Percentiles rank a stretch among this genome's conserved stretches.
Conservation (phyloP, 2,888 invertebrate genomes). For the Silvanus unidentatus region DNA sequence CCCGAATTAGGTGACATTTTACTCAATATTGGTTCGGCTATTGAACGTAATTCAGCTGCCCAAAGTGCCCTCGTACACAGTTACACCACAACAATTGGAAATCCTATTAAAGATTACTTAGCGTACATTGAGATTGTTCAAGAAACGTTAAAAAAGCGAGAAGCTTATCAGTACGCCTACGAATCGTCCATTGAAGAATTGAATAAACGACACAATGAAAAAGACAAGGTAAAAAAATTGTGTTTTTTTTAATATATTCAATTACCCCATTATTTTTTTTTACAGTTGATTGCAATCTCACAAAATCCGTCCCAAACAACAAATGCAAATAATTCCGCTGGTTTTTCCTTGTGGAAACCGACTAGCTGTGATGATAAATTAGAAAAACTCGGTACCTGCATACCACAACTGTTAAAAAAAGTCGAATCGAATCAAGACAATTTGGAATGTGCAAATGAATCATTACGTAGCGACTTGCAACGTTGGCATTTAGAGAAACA, state of each 20-base stretch:
- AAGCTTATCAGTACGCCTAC: slow-evolving; percentile 59
- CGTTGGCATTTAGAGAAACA: slow-evolving; percentile 63
- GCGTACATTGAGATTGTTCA: slow-evolving; percentile 63
- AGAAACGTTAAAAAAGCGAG: slow-evolving; percentile 57
- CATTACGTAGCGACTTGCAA: slow-evolving; percentile 60
- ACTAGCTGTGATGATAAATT: slow-evolving; percentile 55
- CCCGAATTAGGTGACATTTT: slow-evolving; percentile 49
- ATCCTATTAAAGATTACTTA: slow-evolving; percentile 56
- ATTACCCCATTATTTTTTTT: slow-evolving; percentile 2
- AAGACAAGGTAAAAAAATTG: slow-evolving; percentile 52
- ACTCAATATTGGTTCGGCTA: slow-evolving; percentile 46
- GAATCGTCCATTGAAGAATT: slow-evolving; percentile 59
- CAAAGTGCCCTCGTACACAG: slow-evolving; percentile 47
- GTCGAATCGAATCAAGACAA: slow-evolving; percentile 55
- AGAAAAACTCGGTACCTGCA: slow-evolving; percentile 46
- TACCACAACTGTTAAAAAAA: slow-evolving; percentile 50
- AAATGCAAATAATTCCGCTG: slow-evolving; percentile 10
- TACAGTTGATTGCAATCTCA: slow-evolving; percentile 31
- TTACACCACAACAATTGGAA: slow-evolving; percentile 43
- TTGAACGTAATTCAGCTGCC: slow-evolving; percentile 49
- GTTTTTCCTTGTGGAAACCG: slow-evolving; percentile 55
- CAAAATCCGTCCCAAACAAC: slow-evolving; percentile 27
- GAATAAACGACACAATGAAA: slow-evolving; percentile 55
- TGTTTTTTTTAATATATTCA: slow-evolving; percentile 1
- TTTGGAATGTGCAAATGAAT: slow-evolving; percentile 63